phyloP scores from a whole-genome alignment of 30 jellyfish, hydroid and myxozoan species.

The Mastigias papua region DNA sequence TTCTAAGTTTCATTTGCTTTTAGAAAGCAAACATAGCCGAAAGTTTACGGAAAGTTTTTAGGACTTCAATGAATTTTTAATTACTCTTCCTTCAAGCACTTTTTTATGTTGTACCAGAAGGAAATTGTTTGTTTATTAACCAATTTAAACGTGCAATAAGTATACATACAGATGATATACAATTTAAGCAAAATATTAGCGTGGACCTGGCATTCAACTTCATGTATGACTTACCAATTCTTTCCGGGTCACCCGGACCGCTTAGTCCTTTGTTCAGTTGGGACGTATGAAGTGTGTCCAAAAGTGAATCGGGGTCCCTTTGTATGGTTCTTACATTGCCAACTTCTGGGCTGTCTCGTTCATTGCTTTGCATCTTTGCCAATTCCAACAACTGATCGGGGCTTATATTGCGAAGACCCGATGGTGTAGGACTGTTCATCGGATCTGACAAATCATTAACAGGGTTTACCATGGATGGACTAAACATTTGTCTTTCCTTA shows the following conservation, averaged over 20 bases:
- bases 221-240: conserved; percentile 32
- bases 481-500: conserved; percentile 59
- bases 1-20: too few relatives aligned
- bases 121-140: too few relatives aligned
- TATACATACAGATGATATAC: too few relatives aligned
- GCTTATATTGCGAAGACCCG: conserved; percentile 36
- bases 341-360: conserved; percentile 67
- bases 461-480: conserved; percentile 65
- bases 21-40: too few relatives aligned
- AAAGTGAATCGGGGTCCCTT: conserved; percentile 82
- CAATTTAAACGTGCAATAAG: too few relatives aligned
- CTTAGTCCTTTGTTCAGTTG: conserved; percentile 74
- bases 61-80: too few relatives aligned
- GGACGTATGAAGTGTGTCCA: conserved; percentile 83
- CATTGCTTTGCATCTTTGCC: conserved; percentile 80
- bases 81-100: too few relatives aligned
- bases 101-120: too few relatives aligned
- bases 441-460: conserved; percentile 98
- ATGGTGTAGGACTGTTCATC: conserved; percentile 46
- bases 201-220: neutral
- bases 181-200: too few relatives aligned
- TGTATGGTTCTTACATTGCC: conserved; percentile 34
- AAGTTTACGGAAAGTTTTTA: too few relatives aligned
- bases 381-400: conserved; percentile 92
- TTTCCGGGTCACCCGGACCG: conserved; percentile 97